Evolutionary conservation across 2,113 vertebrate species (phyloP).

Genomic region (Tylochromis polylepis): DNA sequence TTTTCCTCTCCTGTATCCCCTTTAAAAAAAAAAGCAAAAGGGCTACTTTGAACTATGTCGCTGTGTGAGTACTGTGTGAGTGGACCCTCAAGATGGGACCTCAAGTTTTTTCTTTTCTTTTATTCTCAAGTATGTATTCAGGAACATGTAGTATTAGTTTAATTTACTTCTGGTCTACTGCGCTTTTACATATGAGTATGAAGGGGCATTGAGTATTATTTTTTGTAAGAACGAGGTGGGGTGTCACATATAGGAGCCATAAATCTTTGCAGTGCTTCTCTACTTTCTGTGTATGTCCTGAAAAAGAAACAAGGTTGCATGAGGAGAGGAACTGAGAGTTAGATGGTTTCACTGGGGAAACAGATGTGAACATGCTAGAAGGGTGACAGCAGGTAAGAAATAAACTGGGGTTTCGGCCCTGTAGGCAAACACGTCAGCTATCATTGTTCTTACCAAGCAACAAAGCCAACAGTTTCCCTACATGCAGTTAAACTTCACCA

Average conservation of each 20-base stretch:
- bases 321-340: neutral
- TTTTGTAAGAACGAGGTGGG: neutral
- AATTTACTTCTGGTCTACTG: neutral
- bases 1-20: conserved; percentile 12
- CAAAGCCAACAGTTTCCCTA: neutral
- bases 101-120: neutral
- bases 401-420: neutral
- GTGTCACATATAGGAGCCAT: neutral
- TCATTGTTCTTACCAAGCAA: neutral
- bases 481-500: neutral
- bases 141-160: neutral
- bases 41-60: conserved; percentile 14
- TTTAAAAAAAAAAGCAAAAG: neutral
- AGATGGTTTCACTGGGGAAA: neutral
- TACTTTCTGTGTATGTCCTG: neutral
- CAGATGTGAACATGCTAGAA: neutral
- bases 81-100: neutral
- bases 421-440: neutral
- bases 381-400: neutral
- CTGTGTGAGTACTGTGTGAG: neutral
- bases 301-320: neutral
- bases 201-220: neutral
- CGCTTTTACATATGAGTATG: neutral
- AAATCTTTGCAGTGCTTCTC: neutral
- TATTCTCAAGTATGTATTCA: neutral